Conservation (phyloP, 2,113 vertebrate genomes). For the Archocentrus centrarchus region DNA sequence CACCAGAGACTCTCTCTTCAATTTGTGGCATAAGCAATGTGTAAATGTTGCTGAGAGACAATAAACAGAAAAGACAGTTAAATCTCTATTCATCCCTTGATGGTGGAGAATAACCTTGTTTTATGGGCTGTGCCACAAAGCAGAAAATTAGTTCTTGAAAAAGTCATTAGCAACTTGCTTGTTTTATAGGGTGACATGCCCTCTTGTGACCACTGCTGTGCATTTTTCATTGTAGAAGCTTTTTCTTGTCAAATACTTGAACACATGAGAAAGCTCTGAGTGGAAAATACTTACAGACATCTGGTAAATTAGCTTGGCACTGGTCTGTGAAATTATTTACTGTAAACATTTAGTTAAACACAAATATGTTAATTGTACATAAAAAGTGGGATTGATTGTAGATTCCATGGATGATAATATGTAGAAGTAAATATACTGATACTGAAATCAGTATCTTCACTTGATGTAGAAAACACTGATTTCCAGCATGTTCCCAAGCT, state of each 20-base stretch:
- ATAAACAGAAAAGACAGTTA: constrained; percentile 84
- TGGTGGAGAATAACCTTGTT: constrained; percentile 78
- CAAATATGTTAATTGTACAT: background rate
- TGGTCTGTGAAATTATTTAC: constrained; percentile 34
- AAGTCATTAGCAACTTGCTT: constrained; percentile 82
- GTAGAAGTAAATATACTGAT: background rate
- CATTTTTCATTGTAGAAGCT: constrained; percentile 49
- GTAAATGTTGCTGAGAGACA: constrained; percentile 71
- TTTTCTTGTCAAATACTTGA: constrained; percentile 67
- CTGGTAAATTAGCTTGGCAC: constrained; percentile 31
- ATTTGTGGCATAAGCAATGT: constrained; percentile 62
- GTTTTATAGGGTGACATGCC: constrained; percentile 76
- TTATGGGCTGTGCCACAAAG: constrained; percentile 76
- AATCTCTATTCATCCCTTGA: constrained; percentile 81
- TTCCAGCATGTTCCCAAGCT: background rate
- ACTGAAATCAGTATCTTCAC: background rate
- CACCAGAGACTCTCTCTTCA: constrained; percentile 47
- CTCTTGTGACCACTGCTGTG: constrained; percentile 73
- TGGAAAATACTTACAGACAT: constrained; percentile 47
- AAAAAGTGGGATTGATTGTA: background rate
- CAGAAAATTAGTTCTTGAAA: constrained; percentile 83
- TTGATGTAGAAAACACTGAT: background rate
- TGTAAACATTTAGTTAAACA: constrained; percentile 15
- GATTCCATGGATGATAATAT: background rate
- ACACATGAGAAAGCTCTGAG: constrained; percentile 40